Evolutionary conservation across 2,113 vertebrate species (phyloP).

Genomic region (Melozone crissalis): DNA sequence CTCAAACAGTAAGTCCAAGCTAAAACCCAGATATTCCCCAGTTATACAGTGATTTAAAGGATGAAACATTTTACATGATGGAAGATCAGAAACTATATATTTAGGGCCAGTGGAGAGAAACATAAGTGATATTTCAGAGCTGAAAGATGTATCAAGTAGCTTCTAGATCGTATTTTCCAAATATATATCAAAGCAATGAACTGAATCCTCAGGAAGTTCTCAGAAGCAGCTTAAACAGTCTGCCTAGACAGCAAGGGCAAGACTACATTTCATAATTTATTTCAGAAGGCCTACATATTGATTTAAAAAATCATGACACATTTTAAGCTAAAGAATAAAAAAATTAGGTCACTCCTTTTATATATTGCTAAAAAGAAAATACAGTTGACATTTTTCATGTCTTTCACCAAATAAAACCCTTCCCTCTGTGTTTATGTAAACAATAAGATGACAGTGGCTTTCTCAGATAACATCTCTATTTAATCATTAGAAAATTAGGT

Average conservation of each 20-base stretch:
- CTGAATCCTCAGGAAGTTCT: not conserved
- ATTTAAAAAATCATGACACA: not conserved
- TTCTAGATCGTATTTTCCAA: not conserved
- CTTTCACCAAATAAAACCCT: not conserved
- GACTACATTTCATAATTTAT: not conserved
- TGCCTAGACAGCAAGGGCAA: not conserved
- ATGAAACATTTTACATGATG: not conserved
- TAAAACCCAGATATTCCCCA: not conserved
- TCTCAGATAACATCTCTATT: not conserved
- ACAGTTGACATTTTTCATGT: not conserved
- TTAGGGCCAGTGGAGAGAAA: not conserved
- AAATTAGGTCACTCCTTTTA: not conserved
- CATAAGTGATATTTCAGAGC: not conserved
- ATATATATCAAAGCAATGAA: not conserved
- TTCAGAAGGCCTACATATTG: not conserved
- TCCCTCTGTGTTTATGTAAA: not conserved
- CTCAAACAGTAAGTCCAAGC: not conserved
- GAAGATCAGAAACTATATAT: not conserved
- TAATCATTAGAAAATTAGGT: not conserved
- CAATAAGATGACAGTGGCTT: not conserved
- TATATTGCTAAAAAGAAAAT: not conserved
- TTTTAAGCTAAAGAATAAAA: not conserved
- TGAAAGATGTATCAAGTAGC: not conserved
- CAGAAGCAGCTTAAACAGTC: not conserved
- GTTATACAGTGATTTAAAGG: not conserved